Percentiles rank a stretch among this genome's conserved stretches.
phyloP scores from a whole-genome alignment of 2,888 invertebrate genomes.

The Dryobota labecula region DNA sequence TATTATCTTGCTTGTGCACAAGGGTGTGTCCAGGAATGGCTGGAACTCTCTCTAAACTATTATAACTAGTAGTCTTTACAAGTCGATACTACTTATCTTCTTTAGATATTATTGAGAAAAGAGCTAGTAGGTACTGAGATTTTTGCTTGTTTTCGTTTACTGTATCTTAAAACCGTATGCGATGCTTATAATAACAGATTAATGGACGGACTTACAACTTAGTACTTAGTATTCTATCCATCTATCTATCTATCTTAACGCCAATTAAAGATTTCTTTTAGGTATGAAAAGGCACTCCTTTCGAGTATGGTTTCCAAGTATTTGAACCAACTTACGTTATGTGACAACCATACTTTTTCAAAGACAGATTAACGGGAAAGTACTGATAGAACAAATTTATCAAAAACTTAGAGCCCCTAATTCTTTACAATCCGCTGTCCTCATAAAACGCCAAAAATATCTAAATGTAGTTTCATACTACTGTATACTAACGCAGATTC shows the following conservation, averaged over 20 bases:
- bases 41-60: slow-evolving; percentile 18
- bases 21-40: slow-evolving; percentile 1
- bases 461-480: too few relatives aligned
- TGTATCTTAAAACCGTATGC: neutral
- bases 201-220: neutral
- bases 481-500: too few relatives aligned
- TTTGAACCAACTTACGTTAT: neutral
- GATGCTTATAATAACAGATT: neutral
- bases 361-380: neutral
- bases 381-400: neutral
- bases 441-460: neutral
- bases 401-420: neutral
- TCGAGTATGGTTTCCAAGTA: neutral
- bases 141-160: neutral
- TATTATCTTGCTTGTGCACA: slow-evolving; percentile 10
- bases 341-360: neutral
- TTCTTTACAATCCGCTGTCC: neutral
- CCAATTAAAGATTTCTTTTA: neutral
- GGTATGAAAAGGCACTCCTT: neutral
- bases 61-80: slow-evolving; percentile 3
- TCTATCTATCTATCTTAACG: too few relatives aligned
- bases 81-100: neutral
- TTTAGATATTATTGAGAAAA: neutral
- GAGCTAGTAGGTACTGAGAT: neutral
- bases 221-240: too few relatives aligned